Evolutionary conservation across 2,113 vertebrate species (phyloP), one percentile per base, ranked within the genome.

Genomic region (Danionella cerebrum): DNA sequence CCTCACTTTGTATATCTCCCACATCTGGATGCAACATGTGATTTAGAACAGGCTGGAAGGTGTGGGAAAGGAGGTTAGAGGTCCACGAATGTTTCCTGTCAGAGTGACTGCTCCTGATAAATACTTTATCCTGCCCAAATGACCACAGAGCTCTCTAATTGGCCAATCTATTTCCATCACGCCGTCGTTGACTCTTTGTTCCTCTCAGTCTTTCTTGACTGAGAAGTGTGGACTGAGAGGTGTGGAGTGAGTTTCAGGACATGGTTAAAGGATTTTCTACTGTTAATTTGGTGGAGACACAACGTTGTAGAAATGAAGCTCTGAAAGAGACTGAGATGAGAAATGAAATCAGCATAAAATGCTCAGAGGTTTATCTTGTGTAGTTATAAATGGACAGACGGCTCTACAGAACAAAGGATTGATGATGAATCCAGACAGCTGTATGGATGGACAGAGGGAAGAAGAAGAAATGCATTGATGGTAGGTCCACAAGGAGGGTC

Each of bases 1-100:
- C 47, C 63, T 48, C 79, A 73, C 69, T 41, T 59, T 72, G 45
- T n/a, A 25, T 33, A 19, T 21, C 31, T 70, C 50, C 72, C 83
- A 92, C 93, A 96, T 97, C 94, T 97, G 94, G 94, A 87, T 84
- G 86, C 94, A 96, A 91, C 92, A 93, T 94, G 93, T 91, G 88
- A 25, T 70, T 80, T 85, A 85, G 55, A 67, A 88, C 89, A 93
- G 91, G 89, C n/a, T 92, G 92, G 87, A 90, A 84, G 86, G 88
- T 84, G 83, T 89, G 87, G 85, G 85, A 85, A 84, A 81, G 82
- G 80, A 91, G 89, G 91, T 90, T 89, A 53, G 78, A 85, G 90
- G 89, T 93, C 89, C 84, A 80, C 69, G 84, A 87, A 86, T 89
- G 91, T 92, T 92, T 90, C 90, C 89, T 93, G 90, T 91, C 89